Evolutionary conservation across 2,888 invertebrate genomes (phyloP).

Genomic region (Parasteatoda lunata): DNA sequence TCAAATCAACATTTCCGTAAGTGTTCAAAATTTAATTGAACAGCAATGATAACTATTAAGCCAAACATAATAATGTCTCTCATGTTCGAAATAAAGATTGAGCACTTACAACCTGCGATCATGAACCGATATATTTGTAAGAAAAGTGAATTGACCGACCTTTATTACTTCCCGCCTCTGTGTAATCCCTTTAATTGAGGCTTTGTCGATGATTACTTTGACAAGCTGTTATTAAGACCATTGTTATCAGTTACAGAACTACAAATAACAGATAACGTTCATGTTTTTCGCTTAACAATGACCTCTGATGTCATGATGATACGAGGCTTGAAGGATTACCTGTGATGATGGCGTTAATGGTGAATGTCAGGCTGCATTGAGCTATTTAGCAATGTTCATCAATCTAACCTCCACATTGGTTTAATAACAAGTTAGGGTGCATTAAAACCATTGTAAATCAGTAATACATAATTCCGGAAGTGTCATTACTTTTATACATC

Average conservation of each 20-base stretch:
- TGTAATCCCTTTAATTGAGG: conserved; percentile 30
- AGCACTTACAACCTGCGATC: conserved; percentile 26
- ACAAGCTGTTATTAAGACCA: conserved; percentile 52
- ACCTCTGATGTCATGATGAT: conserved; percentile 48
- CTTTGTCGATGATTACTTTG: conserved; percentile 40
- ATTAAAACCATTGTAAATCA: conserved; percentile 10
- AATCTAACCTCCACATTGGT: conserved; percentile 27
- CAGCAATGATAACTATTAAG: conserved; percentile 12
- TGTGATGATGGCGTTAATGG: conserved; percentile 50
- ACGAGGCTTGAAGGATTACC: conserved; percentile 42
- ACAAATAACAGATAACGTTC: conserved; percentile 35
- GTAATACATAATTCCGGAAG: conserved; percentile 36
- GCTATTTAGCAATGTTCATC: conserved; percentile 51
- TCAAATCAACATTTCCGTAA: neutral
- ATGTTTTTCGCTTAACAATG: conserved; percentile 50
- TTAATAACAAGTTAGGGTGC: conserved; percentile 38
- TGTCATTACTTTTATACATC: conserved; percentile 27
- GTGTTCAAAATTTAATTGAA: conserved; percentile 21
- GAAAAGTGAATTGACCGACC: conserved; percentile 7
- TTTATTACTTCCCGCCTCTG: conserved; percentile 10
- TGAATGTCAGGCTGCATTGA: conserved; percentile 20
- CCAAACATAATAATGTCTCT: neutral
- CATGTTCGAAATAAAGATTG: conserved; percentile 6
- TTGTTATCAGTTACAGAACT: conserved; percentile 30
- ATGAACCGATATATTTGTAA: conserved; percentile 22